phyloP scores from a whole-genome alignment of 1,140 invertebrate species.

The Drosophila rufa region DNA sequence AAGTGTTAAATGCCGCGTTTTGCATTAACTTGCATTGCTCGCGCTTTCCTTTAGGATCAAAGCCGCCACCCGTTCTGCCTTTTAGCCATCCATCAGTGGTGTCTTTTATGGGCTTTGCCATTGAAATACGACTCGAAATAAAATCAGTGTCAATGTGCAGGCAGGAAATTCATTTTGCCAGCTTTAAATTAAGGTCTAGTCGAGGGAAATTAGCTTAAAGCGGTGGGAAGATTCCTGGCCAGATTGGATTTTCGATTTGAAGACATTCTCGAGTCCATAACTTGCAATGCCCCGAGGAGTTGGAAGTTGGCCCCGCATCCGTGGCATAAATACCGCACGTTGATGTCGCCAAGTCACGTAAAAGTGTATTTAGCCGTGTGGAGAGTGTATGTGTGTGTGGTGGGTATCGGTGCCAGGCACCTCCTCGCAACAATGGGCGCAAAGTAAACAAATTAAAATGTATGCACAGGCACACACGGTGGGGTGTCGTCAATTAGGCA shows the following conservation, averaged over 20 bases:
- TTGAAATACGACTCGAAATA: conserved; percentile 68
- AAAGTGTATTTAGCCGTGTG: conserved; percentile 71
- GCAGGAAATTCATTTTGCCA: conserved; percentile 66
- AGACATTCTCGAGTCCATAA: conserved; percentile 23
- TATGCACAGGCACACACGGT: conserved; percentile 60
- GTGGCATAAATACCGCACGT: conserved; percentile 52
- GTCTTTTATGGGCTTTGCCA: conserved; percentile 64
- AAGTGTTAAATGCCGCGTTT: conserved; percentile 83
- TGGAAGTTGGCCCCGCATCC: not conserved
- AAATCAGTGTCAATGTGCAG: conserved; percentile 79
- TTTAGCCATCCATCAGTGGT: conserved; percentile 14
- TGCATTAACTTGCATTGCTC: conserved; percentile 66
- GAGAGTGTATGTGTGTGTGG: conserved; percentile 17
- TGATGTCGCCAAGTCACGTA: conserved; percentile 78
- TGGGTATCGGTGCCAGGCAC: conserved; percentile 52
- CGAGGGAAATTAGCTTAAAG: conserved; percentile 61
- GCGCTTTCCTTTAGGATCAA: conserved; percentile 42
- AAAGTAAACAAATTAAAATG: conserved; percentile 82
- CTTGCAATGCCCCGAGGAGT: not conserved
- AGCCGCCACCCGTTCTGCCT: not conserved
- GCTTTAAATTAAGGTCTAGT: conserved; percentile 17
- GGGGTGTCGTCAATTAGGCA: conserved; percentile 61
- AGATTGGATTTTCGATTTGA: conserved; percentile 21
- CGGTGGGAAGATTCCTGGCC: not conserved
- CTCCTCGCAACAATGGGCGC: conserved; percentile 62